phyloP scores from a whole-genome alignment of 2,888 invertebrate species.

The Rhorus exstirpatorius region DNA sequence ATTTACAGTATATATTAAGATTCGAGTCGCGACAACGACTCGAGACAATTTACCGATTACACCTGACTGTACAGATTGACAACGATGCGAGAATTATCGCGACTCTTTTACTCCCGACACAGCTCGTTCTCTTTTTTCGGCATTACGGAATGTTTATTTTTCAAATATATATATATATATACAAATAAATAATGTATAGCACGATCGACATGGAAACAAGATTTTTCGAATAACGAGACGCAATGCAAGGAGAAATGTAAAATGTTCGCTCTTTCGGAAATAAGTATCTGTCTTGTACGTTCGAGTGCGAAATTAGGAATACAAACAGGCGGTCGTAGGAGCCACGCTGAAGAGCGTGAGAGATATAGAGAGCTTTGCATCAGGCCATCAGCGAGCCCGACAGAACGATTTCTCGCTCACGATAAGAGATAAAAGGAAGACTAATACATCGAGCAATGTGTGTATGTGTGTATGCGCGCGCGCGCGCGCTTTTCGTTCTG shows the following conservation, averaged over 20 bases:
- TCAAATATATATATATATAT: neutral
- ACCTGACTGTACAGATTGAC: no score
- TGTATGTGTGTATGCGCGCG: conserved; percentile 33
- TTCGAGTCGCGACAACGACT: no score
- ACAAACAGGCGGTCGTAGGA: conserved; percentile 74
- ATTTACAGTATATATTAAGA: no score
- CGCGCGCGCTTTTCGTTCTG: conserved; percentile 47
- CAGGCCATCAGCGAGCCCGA: conserved; percentile 38
- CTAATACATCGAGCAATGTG: conserved; percentile 77
- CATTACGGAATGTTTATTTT: no score
- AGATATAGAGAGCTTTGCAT: conserved; percentile 32
- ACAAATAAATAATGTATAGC: neutral
- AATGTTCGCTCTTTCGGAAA: conserved; percentile 56
- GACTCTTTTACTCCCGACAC: no score
- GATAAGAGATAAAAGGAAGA: conserved; percentile 84
- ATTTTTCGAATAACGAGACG: conserved; percentile 30
- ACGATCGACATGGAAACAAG: conserved; percentile 22
- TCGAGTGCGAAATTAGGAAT: conserved; percentile 78
- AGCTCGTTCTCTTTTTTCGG: no score
- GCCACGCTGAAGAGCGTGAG: neutral
- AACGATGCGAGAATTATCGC: no score
- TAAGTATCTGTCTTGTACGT: conserved; percentile 62
- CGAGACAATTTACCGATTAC: no score
- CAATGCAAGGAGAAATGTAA: conserved; percentile 47
- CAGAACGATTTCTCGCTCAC: conserved; percentile 58